Base-by-base conservation (phyloP, 2,888 invertebrate species). In the Hydroisotoma schaefferi region DNA sequence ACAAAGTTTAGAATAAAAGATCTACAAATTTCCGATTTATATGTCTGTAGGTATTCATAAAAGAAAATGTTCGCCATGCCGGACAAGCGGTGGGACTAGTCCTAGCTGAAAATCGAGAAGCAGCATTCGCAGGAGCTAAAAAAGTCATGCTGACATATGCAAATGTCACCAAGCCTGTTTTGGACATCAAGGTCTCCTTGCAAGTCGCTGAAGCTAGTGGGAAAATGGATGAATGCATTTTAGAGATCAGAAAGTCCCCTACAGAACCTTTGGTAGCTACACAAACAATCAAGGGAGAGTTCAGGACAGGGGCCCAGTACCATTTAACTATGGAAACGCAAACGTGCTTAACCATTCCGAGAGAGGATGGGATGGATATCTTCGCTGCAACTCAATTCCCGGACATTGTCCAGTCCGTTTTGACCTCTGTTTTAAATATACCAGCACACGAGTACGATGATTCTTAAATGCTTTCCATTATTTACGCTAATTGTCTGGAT, bases 281-380 rank as follows among this genome's bases (percentile, higher is more conserved):
- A 3, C 62, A 78, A 59, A 77, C 80, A 10, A 73, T 85, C 5
- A 78, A 78, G 38, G 88, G 87, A 0, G 78, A 73, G 38, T 73
- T 78, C 10, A 67, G 73, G 18, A 68, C 75, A 65, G 84, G 84
- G 5, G 74, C 81, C 5, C 89, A 90, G 74, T 87, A 85, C 74
- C 89, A 89, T 75, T 87, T 83, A 71, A 55, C 51, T 4, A 85
- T 90, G 86, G 90, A 90, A 73, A 82, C 86, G 0, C 86, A 87
- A 46, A 81, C 82, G 0, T 83, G 85, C 60, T 79, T 87, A 0
- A 84, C 81, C 10, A 75, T 83, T 22, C 88, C 87, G 0, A 80
- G 80, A 22, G 90, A 90, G 75, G 85, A 87, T 67, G 86, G 86
- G 0, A 76, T 88, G 70, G 84, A 87, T 61, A 82, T 90, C 0